Evolutionary conservation across 2,888 invertebrate genomes (phyloP), one percentile per base, ranked within the genome.

Genomic region (Steinernema hermaphroditum): DNA sequence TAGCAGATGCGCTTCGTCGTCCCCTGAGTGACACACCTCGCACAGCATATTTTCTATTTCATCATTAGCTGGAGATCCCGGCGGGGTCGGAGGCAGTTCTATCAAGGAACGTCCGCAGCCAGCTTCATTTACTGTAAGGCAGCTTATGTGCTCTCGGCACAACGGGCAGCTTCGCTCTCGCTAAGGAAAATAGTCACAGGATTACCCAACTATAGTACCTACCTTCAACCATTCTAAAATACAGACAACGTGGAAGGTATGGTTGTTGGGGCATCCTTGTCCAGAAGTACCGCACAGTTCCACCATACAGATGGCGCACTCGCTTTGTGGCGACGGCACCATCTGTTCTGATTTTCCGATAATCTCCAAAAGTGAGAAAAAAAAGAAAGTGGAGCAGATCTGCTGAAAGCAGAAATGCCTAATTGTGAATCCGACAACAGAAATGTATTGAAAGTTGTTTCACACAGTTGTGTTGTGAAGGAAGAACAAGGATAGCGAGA

Each of bases 221-320:
- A 34, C 62, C 32, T 62, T 62, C 16, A 62, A 27, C 62, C 62
- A 62, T 62, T 62, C 62, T 32, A 62, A 19, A 32, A 62, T 62
- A 19, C 62, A 62, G 32, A 62, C 62, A 2, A 62, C 62, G 62
- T 62, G 62, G 16, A 62, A 62, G 16, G 34, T 4, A 19, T 62
- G 62, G 4, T 62, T 62, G 32, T 32, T 62, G 29, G 32, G 34
- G 19, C 62, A 62, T 14, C 62, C 62, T 62, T 62, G 62, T n/a
- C 62, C 62, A 62, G 62, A 62, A 62, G 62, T 62, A 8, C 62
- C 62, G 32, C 62, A 62, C 62, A 62, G 34, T 19, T 62, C 62
- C 34, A 62, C 62, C 62, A 62, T 62, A 32, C 62, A 62, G 62
- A 62, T 62, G 62, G 62, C 62, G 32, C 62, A 62, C 19, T 62